These are phyloP conservation scores for Sitodiplosis mosellana DNA, from an alignment of 1,140 invertebrate genomes.

Conservation along the genomic window DNA sequence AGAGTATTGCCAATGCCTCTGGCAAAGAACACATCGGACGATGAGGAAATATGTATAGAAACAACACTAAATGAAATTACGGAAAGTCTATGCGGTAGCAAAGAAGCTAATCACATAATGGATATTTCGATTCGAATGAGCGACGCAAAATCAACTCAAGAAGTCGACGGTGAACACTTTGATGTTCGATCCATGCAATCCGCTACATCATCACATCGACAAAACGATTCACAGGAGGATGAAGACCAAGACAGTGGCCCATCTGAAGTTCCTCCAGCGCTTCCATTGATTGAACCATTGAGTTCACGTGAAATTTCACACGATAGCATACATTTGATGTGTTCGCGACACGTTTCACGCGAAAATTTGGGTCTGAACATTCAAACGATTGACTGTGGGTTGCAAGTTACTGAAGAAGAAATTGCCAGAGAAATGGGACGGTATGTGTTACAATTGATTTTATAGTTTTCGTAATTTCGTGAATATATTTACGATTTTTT, in stretches of 20 bases:
- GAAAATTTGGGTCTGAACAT: constrained; percentile 34
- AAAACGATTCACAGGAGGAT: constrained; percentile 25
- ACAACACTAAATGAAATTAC: not conserved
- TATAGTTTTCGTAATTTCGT: not conserved
- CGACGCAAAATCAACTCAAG: not conserved
- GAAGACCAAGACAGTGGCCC: constrained; percentile 54
- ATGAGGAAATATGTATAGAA: not conserved
- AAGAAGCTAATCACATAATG: not conserved
- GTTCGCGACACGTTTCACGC: constrained; percentile 28
- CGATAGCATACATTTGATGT: constrained; percentile 50
- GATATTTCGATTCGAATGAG: not conserved
- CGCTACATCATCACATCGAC: not conserved
- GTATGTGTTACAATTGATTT: constrained; percentile 25
- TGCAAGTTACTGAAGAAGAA: constrained; percentile 82
- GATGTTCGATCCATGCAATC: not conserved
- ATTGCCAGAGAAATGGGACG: constrained; percentile 74
- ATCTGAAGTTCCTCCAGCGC: constrained; percentile 52
- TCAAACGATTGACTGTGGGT: constrained; percentile 43
- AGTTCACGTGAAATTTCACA: constrained; percentile 59
- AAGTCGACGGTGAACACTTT: not conserved
- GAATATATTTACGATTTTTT: no score
- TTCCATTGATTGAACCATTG: constrained; percentile 52
- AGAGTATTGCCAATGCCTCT: not conserved
- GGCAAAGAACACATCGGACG: not conserved
- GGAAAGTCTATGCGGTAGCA: not conserved